These are phyloP conservation scores for Monochamus saltuarius DNA, from an alignment of 1,140 invertebrate species.

Conservation along the genomic window DNA sequence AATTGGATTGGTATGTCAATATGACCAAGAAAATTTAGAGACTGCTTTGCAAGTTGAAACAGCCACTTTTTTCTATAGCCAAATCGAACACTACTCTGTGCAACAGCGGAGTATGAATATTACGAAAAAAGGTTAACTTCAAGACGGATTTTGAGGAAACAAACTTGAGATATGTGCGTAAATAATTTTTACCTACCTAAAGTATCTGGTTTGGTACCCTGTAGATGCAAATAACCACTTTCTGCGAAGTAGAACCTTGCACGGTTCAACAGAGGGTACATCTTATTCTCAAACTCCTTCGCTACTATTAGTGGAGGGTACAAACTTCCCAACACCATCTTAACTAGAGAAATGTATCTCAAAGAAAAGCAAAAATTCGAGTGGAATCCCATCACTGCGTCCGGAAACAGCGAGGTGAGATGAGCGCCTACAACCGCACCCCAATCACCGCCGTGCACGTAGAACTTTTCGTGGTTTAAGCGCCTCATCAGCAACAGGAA, in stretches of 20 bases:
- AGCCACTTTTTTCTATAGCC: no score
- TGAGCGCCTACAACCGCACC: background rate
- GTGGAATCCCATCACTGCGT: slow-evolving; percentile 7
- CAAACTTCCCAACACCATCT: background rate
- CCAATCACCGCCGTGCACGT: slow-evolving; percentile 60
- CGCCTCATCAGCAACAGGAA: slow-evolving; percentile 80
- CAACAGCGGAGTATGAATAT: no score
- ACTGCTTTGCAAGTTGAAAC: no score
- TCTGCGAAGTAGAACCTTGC: slow-evolving; percentile 4
- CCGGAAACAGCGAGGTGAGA: slow-evolving; percentile 2
- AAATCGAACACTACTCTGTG: no score
- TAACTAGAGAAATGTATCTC: background rate
- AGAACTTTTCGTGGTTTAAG: slow-evolving; percentile 73
- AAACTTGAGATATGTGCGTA: no score
- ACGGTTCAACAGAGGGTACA: background rate
- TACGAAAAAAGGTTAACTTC: no score
- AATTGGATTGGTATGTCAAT: no score
- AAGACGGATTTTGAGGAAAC: no score
- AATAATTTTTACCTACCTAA: slow-evolving; percentile 15
- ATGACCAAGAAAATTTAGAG: no score
- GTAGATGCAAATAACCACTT: slow-evolving; percentile 4
- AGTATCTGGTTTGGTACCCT: slow-evolving; percentile 11
- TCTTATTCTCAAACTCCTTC: slow-evolving; percentile 1
- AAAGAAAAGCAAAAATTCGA: slow-evolving; percentile 18
- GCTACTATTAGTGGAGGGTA: background rate